Conservation (phyloP, 2,113 vertebrate genomes). For the Phylloscopus whistleri region DNA sequence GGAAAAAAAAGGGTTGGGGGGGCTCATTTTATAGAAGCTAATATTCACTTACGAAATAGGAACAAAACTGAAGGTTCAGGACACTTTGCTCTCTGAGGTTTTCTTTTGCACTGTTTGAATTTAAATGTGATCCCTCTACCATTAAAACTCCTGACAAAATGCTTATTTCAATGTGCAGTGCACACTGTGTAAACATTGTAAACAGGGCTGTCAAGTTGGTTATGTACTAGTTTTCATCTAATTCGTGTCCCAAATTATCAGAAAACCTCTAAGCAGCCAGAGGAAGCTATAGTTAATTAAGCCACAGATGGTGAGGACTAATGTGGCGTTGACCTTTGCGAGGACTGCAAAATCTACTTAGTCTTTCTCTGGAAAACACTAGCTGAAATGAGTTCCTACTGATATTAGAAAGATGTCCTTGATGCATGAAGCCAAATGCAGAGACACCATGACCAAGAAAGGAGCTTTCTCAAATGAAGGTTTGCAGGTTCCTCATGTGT, state of each 20-base stretch:
- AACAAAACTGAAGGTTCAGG: neutral
- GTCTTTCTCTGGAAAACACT: constrained; percentile 44
- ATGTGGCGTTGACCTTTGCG: constrained; percentile 56
- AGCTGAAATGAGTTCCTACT: constrained; percentile 48
- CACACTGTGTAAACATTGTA: neutral
- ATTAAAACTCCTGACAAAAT: neutral
- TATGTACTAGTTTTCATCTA: constrained; percentile 39
- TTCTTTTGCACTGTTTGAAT: neutral
- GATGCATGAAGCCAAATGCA: neutral
- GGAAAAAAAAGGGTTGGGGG: rapidly evolving
- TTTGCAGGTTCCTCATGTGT: neutral
- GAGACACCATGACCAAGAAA: neutral
- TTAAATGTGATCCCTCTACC: neutral
- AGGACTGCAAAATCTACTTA: constrained; percentile 66
- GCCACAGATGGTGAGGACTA: constrained; percentile 67
- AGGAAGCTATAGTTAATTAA: constrained; percentile 67
- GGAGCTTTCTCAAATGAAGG: neutral
- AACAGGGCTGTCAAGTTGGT: constrained; percentile 9
- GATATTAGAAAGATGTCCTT: neutral
- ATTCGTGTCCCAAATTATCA: constrained; percentile 56
- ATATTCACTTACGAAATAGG: neutral
- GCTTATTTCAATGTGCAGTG: neutral
- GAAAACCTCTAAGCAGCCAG: constrained; percentile 60
- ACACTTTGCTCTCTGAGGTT: neutral
- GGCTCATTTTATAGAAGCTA: neutral